phyloP scores from a whole-genome alignment of 2,888 invertebrate genomes.

The Polylopha cassiicola region DNA sequence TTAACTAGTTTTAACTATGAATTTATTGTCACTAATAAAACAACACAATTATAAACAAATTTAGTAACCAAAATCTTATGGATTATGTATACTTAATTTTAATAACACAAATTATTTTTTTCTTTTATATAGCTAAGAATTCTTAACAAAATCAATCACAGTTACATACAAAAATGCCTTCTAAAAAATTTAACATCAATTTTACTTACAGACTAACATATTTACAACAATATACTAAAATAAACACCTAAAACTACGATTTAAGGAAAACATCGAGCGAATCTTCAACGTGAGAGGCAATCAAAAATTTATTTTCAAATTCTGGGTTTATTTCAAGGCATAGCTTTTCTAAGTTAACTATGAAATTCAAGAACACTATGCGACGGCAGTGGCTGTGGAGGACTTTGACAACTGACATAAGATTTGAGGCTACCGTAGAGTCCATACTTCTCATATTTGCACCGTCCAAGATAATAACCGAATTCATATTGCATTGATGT shows the following conservation, averaged over 20 bases:
- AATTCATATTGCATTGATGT: slow-evolving; percentile 4
- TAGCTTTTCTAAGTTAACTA: slow-evolving; percentile 15
- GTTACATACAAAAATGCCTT: too few relatives aligned
- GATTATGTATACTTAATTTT: too few relatives aligned
- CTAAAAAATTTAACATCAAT: neutral
- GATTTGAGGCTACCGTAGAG: slow-evolving; percentile 23
- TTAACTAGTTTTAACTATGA: too few relatives aligned
- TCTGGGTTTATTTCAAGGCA: slow-evolving; percentile 20
- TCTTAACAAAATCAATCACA: too few relatives aligned
- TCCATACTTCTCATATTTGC: slow-evolving; percentile 24
- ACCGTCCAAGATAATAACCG: slow-evolving; percentile 24
- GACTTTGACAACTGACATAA: slow-evolving; percentile 22
- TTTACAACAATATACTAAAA: neutral
- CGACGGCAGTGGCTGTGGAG: slow-evolving; percentile 15
- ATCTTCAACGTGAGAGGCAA: slow-evolving; percentile 10
- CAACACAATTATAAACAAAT: too few relatives aligned
- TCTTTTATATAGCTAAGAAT: too few relatives aligned
- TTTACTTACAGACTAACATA: neutral
- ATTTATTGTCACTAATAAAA: too few relatives aligned
- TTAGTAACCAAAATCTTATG: too few relatives aligned
- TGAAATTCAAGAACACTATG: slow-evolving; percentile 24
- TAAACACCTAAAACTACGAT: slow-evolving; percentile 16
- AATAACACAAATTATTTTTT: too few relatives aligned
- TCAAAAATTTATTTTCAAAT: slow-evolving; percentile 14
- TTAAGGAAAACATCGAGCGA: slow-evolving; percentile 8